Conservation (phyloP, 1,140 invertebrate species). For the Drosophila suzukii region DNA sequence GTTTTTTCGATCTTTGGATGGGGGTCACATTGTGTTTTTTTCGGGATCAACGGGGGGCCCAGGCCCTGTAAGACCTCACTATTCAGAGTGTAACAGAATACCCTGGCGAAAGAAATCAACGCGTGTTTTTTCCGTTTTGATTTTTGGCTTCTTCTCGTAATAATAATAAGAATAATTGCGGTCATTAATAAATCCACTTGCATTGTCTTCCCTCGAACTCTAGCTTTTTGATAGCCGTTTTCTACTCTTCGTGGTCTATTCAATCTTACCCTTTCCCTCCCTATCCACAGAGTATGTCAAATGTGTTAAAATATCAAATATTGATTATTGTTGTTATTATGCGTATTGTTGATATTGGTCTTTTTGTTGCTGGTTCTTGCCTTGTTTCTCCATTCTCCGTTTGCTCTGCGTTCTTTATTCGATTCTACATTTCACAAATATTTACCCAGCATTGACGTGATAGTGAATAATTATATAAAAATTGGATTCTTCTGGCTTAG, state of each 20-base stretch:
- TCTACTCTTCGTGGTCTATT: constrained; percentile 16
- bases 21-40: constrained; percentile 52
- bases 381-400: constrained; percentile 39
- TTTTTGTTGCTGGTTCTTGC: constrained; percentile 40
- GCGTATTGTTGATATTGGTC: constrained; percentile 54
- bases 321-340: constrained; percentile 79
- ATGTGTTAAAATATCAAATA: constrained; percentile 83
- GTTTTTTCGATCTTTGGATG: constrained; percentile 30
- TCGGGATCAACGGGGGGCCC: constrained; percentile 59
- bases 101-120: constrained; percentile 68
- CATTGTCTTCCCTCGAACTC: constrained; percentile 60
- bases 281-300: constrained; percentile 50
- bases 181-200: constrained; percentile 82
- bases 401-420: constrained; percentile 23
- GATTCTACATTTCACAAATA: constrained; percentile 73
- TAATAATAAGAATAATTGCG: constrained; percentile 83
- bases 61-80: constrained; percentile 68
- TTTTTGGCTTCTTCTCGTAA: constrained; percentile 66
- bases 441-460: constrained; percentile 77
- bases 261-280: neutral
- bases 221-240: constrained; percentile 41
- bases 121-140: constrained; percentile 54
- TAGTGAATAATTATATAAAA: constrained; percentile 80
- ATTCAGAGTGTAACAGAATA: constrained; percentile 50
- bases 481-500: constrained; percentile 46